phyloP scores from a whole-genome alignment of 2,797 vertebrate genomes.

The Enteromius trimaculatus region DNA sequence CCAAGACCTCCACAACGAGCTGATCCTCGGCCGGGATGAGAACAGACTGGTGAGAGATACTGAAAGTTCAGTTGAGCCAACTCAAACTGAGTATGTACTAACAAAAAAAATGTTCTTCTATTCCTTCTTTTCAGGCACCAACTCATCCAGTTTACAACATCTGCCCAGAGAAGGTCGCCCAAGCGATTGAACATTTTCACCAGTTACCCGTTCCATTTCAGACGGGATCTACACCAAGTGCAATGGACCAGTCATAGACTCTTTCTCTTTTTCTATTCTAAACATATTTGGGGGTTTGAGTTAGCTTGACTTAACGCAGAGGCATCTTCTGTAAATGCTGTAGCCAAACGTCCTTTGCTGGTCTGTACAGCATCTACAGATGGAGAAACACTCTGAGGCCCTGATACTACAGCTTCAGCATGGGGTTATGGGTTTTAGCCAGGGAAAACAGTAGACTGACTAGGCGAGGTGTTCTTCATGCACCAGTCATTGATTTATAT shows the following conservation, averaged over 20 bases:
- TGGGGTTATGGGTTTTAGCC: conserved; percentile 10
- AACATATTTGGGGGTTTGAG: not conserved
- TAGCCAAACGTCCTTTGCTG: conserved; percentile 24
- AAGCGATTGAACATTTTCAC: conserved; percentile 85
- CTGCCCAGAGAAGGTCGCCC: conserved; percentile 89
- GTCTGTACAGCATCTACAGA: conserved; percentile 35
- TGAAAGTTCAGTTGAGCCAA: not conserved
- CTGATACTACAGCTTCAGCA: conserved; percentile 37
- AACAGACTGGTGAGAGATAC: conserved; percentile 87
- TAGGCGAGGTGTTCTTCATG: conserved; percentile 19
- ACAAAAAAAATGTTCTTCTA: not conserved
- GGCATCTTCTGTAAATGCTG: conserved; percentile 37
- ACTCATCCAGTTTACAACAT: conserved; percentile 97
- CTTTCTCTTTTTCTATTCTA: not conserved
- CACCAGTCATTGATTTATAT: conserved; percentile 4
- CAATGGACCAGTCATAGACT: conserved; percentile 40
- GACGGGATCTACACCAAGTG: conserved; percentile 17
- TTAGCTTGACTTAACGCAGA: conserved; percentile 18
- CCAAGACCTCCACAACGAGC: conserved; percentile 83
- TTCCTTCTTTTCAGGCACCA: conserved; percentile 77
- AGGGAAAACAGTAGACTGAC: not conserved
- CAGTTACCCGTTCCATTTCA: conserved; percentile 77
- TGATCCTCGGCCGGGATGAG: conserved; percentile 85
- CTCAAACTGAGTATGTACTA: not conserved
- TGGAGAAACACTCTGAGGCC: conserved; percentile 19